Base-by-base conservation (phyloP, 2,113 vertebrate species). In the Ceyx cyanopectus region DNA sequence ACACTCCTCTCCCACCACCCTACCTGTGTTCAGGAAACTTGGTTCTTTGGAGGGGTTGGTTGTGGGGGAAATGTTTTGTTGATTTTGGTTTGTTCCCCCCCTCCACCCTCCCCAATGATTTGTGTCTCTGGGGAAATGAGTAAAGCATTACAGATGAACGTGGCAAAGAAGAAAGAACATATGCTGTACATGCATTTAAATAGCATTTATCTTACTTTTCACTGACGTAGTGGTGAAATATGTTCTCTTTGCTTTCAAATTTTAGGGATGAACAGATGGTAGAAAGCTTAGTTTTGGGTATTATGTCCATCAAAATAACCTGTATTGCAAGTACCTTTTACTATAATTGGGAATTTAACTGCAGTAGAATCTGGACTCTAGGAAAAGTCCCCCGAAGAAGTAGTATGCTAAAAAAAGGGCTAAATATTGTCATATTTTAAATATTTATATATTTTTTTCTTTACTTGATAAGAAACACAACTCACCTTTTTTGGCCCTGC, bases 281-380 rank as follows among this genome's bases (percentile, higher is more conserved):
- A 80, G 89, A 94, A 97, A 97, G 94, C 94, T 97, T 95, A 96
- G 96, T 96, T 97, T 97, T 34, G 96, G 96, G 94, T 96, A 97
- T 97, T 96, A 97, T 80, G 97, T 97, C 98, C 97, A 96, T 97
- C 97, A 97, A 96, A 97, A 97, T 96, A 96, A 97, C 96, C 96
- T 95, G 78, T 89, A 70, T 94, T 92, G 57, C 87, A 87, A 95
- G 93, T 90, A 90, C 92, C 94, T 95, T 81, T 93, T 92, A 81
- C 92, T 97, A 78, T 95, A 97, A 97, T 97, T 97, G 96, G 96
- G 77, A 62, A 85, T 85, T 92, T 85, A 92, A 46, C 26, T 81
- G 89, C 79, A 80, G 48, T 29, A 73, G 93, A 96, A 73, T 97
- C 90, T 96, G 94, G 90, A 74, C 85, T 93, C 77, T 54, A 85